A percentile compares a stretch with the other conserved stretches of the same genome.
Evolutionary conservation across 2,113 vertebrate species (phyloP).

Genomic region (Pontoporia blainvillei): DNA sequence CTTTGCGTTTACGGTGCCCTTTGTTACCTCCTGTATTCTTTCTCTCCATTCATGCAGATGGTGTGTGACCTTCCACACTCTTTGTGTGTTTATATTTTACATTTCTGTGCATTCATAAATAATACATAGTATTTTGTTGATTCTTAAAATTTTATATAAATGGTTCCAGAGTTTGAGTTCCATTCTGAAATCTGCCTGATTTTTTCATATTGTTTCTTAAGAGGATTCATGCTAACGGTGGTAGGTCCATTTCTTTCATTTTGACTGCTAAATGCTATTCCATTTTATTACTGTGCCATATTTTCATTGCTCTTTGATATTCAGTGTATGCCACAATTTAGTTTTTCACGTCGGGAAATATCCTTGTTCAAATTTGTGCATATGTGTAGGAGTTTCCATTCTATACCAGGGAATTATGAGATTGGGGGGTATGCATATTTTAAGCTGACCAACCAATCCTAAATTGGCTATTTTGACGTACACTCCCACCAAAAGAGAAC

Average conservation of each 20-base stretch:
- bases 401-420: neutral
- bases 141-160: neutral
- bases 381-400: neutral
- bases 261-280: neutral
- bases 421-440: neutral
- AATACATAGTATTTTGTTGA: neutral
- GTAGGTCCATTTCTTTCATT: neutral
- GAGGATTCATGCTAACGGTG: too few relatives aligned
- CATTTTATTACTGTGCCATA: neutral
- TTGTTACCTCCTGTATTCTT: neutral
- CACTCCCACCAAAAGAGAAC: neutral
- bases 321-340: too few relatives aligned
- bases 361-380: neutral
- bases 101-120: neutral
- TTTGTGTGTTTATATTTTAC: neutral
- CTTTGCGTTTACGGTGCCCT: neutral
- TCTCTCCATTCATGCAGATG: neutral
- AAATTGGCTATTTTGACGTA: neutral
- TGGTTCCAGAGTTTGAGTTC: neutral
- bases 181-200: neutral
- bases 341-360: neutral
- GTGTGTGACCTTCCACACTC: neutral
- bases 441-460: neutral
- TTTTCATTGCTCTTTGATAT: neutral
- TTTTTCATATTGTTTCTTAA: neutral